Conservation (phyloP, 2,113 vertebrate species). For the Gasterosteus aculeatus region DNA sequence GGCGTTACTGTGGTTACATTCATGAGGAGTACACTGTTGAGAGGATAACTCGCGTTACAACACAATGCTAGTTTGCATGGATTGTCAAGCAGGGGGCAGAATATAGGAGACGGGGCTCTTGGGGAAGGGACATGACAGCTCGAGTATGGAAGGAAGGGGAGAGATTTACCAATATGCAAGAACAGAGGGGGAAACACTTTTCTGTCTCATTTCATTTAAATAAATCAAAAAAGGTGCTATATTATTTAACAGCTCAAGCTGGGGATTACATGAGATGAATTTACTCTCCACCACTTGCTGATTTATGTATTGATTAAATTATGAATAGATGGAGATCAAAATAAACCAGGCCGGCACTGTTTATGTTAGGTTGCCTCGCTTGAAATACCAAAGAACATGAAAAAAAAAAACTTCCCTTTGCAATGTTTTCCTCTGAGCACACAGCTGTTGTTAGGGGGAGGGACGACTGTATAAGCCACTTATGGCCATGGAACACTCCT, state of each 20-base stretch:
- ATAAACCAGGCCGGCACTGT: slow-evolving; percentile 42
- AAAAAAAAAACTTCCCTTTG: slow-evolving; percentile 20
- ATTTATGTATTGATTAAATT: slow-evolving; percentile 74
- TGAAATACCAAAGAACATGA: slow-evolving; percentile 29
- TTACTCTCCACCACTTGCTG: slow-evolving; percentile 54
- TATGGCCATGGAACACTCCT: slow-evolving; percentile 34
- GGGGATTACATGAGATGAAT: slow-evolving; percentile 63
- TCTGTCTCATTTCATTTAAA: slow-evolving; percentile 70
- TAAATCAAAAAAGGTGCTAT: slow-evolving; percentile 54
- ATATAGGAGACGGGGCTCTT: neutral
- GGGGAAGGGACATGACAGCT: slow-evolving; percentile 4
- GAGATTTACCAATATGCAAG: slow-evolving; percentile 42
- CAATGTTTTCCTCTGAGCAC: slow-evolving; percentile 8
- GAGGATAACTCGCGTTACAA: too few relatives aligned
- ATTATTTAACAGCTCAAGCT: slow-evolving; percentile 76
- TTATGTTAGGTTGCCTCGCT: slow-evolving; percentile 30
- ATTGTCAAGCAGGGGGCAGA: neutral
- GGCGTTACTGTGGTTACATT: slow-evolving; percentile 71
- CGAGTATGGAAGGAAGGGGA: slow-evolving; percentile 16
- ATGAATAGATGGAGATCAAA: slow-evolving; percentile 66
- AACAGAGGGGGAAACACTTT: slow-evolving; percentile 38
- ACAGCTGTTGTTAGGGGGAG: slow-evolving; percentile 38
- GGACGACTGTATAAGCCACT: neutral
- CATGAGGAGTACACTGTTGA: slow-evolving; percentile 33
- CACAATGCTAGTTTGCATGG: slow-evolving; percentile 53